These are phyloP conservation scores for Ispidina picta DNA, from an alignment of 2,797 vertebrate genomes.

Conservation along the genomic window DNA sequence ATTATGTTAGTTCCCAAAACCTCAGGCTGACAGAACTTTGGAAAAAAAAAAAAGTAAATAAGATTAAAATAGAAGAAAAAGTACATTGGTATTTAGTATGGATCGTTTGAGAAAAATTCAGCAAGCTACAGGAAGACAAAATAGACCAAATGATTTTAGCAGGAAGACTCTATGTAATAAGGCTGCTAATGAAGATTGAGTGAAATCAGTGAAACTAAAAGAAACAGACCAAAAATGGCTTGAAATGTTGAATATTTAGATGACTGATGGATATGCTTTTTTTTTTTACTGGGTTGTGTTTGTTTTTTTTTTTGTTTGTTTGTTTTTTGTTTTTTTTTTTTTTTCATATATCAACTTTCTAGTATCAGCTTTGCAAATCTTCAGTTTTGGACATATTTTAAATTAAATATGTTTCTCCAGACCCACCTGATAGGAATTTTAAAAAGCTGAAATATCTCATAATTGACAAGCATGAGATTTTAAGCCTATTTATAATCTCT, in stretches of 20 bases:
- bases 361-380: neutral
- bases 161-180: neutral
- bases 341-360: neutral
- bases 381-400: neutral
- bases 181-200: neutral
- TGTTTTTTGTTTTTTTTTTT: neutral
- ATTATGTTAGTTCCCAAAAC: constrained; percentile 20
- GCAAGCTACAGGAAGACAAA: neutral
- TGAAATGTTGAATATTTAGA: neutral
- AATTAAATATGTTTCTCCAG: neutral
- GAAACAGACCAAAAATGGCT: neutral
- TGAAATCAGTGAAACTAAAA: neutral
- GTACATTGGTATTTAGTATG: neutral
- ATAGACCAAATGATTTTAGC: neutral
- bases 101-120: neutral
- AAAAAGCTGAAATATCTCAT: neutral
- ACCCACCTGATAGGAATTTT: neutral
- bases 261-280: neutral
- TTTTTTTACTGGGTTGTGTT: neutral
- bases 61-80: neutral
- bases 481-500: neutral
- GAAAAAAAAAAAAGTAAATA: neutral
- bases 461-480: neutral
- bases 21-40: neutral
- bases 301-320: too few species aligned